A percentile compares a stretch with the other conserved stretches of the same genome.
Conservation (phyloP, 2,113 vertebrate species). For the Serilophus lunatus region DNA sequence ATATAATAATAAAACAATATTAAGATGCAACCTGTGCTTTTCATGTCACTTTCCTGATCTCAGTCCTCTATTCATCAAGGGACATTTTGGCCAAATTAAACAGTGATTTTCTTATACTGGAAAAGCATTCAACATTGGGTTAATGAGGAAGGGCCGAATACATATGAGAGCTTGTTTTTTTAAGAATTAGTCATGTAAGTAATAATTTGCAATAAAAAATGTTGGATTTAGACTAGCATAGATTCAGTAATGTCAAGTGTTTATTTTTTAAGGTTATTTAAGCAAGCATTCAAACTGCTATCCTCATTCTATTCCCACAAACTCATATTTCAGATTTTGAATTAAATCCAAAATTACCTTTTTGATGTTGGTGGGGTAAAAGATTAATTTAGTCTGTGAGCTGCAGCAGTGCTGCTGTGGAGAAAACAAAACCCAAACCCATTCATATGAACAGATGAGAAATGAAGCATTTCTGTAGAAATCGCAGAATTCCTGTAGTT, state of each 20-base stretch:
- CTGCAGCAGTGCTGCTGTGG: background rate
- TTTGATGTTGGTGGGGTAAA: background rate
- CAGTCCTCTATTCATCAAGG: background rate
- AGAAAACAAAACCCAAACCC: background rate
- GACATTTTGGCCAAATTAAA: background rate
- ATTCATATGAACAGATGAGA: background rate
- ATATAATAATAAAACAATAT: background rate
- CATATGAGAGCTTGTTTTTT: background rate
- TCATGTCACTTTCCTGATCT: background rate
- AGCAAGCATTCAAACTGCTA: background rate
- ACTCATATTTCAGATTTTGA: background rate
- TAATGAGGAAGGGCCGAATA: background rate
- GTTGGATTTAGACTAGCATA: background rate
- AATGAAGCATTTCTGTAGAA: background rate
- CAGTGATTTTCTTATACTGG: background rate
- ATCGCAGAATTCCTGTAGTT: background rate
- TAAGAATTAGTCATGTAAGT: background rate
- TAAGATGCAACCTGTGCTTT: background rate
- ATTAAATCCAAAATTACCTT: background rate
- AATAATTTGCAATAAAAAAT: background rate
- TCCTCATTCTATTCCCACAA: background rate
- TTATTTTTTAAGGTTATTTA: background rate
- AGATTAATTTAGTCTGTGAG: background rate
- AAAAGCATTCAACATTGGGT: background rate
- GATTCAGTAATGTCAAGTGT: background rate